Base-by-base conservation (phyloP, 2,888 invertebrate genomes). In the Spodoptera exigua region DNA sequence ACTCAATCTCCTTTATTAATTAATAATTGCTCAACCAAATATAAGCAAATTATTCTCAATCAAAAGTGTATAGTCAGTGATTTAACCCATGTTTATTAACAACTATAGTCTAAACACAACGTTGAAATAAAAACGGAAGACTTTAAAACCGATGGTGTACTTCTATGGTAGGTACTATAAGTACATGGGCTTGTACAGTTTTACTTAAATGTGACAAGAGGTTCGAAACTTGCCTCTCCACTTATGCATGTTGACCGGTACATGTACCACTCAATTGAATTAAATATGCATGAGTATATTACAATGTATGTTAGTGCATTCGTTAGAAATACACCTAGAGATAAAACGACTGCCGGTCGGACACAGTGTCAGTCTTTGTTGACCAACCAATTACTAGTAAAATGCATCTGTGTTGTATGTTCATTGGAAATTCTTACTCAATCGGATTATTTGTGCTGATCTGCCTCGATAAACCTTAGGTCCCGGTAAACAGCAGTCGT, bases 301-400 rank as follows among this genome's bases (percentile, higher is more conserved):
- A 88, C 87, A 87, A 83, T 88, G 77, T 77, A 72, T 72, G 76
- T 76, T 74, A 76, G 78, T 85, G 85, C 84, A 85, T 90, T 92
- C 84, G 87, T 87, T 86, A 89, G 89, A 89, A 90, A 83, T 82
- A 82, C 77, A 81, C 74, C 67, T 78, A 77, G 69, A 86, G 90
- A 92, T 92, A 92, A 91, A 86, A 76, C 75, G 61, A 86, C 87
- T 89, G 80, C 89, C 91, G 91, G 89, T 86, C 74, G 70, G 53
- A 66, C 66, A 92, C 87, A 92, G 84, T 85, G 83, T 83, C 70
- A 71, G 79, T 78, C 89, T 83, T 91, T 92, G 92, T 92, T 81
- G 70, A 67, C 52, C 63, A 73, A 76, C 79, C 78, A 71, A 76
- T 79, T 60, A 65, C 74, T 71, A 57, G 71, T 72, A 76, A 79